Evolutionary conservation across 2,888 invertebrate genomes (phyloP).

Genomic region (Heliconius aoede): DNA sequence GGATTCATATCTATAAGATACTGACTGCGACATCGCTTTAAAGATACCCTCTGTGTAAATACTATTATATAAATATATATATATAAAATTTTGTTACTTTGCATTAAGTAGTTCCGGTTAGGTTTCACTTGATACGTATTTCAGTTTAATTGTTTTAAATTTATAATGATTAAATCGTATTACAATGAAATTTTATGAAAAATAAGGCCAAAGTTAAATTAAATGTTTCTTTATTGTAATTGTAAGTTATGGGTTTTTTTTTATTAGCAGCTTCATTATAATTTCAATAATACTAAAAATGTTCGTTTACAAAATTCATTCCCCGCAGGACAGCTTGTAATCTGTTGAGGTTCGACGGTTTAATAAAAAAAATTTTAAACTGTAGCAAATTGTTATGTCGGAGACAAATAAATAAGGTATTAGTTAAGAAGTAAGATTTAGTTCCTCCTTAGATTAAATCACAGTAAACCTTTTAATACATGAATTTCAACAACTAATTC

Average conservation of each 20-base stretch:
- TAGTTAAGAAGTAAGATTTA: no score
- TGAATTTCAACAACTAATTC: background rate
- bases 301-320: background rate
- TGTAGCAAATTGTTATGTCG: no score
- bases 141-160: no score
- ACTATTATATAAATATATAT: background rate
- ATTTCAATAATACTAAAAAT: background rate
- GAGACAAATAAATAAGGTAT: no score
- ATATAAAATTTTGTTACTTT: background rate
- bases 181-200: background rate
- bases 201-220: background rate
- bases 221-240: background rate
- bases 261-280: background rate
- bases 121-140: no score
- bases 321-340: background rate
- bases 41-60: conserved; percentile 15
- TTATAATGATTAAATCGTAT: no score
- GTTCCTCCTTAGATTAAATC: background rate
- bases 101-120: no score
- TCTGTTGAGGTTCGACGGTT: background rate
- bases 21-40: conserved; percentile 5
- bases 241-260: background rate
- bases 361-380: background rate
- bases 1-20: conserved; percentile 49
- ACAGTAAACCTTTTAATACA: background rate